These are phyloP conservation scores for Oreochromis spilurus DNA, from an alignment of 2,113 vertebrate species.

Conservation along the genomic window DNA sequence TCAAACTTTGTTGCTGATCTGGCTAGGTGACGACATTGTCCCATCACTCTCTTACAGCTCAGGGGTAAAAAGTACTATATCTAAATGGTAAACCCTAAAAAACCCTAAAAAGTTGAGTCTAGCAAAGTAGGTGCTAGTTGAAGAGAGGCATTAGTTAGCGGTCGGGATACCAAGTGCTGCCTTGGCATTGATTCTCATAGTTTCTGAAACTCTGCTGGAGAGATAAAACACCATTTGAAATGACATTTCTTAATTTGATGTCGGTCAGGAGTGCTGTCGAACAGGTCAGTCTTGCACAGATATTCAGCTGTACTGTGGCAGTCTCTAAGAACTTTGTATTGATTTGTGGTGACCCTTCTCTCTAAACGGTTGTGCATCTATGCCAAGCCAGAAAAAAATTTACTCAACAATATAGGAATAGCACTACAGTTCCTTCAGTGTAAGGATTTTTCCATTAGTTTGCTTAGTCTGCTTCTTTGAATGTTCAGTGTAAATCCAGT, in stretches of 20 bases:
- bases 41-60: not conserved
- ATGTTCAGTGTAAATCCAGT: not conserved
- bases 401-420: not conserved
- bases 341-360: not conserved
- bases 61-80: not conserved
- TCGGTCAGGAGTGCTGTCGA: not conserved
- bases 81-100: not conserved
- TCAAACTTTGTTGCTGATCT: not conserved
- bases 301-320: not conserved
- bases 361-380: not conserved
- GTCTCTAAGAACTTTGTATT: not conserved
- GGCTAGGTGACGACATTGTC: not conserved
- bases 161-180: not conserved
- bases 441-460: not conserved
- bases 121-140: not conserved
- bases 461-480: not conserved
- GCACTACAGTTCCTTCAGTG: not conserved
- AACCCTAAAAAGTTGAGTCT: not conserved
- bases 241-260: not conserved
- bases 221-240: not conserved
- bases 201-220: not conserved
- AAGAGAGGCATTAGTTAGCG: not conserved
- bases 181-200: not conserved
- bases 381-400: rapidly evolving
- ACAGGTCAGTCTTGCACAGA: not conserved